phyloP scores from a whole-genome alignment of 2,113 vertebrate genomes.

The Turdus rufiventris region DNA sequence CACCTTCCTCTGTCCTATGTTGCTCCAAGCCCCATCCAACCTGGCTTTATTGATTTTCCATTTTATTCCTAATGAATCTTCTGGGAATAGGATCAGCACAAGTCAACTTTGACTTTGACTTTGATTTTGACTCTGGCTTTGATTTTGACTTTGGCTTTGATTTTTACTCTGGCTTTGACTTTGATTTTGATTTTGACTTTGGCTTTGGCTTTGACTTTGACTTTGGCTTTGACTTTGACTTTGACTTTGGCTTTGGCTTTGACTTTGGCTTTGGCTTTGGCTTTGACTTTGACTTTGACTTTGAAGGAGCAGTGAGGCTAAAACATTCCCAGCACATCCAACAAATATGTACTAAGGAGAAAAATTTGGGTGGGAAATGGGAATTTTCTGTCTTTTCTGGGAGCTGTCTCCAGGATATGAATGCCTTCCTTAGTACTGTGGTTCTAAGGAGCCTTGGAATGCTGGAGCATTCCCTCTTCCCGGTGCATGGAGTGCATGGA shows the following conservation, averaged over 20 bases:
- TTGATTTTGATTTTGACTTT: not conserved
- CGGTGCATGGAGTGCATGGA: not conserved
- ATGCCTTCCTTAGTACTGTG: not conserved
- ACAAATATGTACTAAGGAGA: not conserved
- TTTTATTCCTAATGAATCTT: not conserved
- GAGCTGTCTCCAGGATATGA: not conserved
- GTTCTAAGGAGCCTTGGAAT: not conserved
- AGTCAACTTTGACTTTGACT: not conserved
- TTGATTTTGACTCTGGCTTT: not conserved
- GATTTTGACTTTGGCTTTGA: too few relatives aligned
- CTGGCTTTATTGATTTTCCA: not conserved
- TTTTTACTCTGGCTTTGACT: not conserved
- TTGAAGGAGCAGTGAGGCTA: not conserved
- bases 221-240: not conserved
- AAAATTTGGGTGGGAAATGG: not conserved
- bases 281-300: not conserved
- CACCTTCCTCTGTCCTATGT: not conserved
- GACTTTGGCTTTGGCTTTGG: too few relatives aligned
- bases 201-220: not conserved
- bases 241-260: too few relatives aligned
- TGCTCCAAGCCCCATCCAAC: not conserved
- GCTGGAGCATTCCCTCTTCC: not conserved
- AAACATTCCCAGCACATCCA: not conserved
- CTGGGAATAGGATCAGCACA: not conserved
- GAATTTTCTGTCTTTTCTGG: not conserved